These are phyloP conservation scores for Lucilia cuprina DNA, from an alignment of 1,140 invertebrate genomes.

Conservation along the genomic window DNA sequence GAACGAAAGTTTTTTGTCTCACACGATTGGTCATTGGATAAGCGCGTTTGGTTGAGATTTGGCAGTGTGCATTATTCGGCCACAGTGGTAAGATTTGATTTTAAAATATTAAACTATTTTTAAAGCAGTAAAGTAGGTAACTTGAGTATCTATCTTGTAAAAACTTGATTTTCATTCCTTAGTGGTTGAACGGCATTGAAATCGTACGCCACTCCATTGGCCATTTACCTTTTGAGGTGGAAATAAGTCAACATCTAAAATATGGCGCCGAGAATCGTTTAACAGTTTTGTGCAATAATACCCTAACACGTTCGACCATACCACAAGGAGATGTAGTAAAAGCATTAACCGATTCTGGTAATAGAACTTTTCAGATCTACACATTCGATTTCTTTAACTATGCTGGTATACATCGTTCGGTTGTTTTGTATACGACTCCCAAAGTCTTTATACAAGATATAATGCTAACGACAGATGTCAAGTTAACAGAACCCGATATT, in stretches of 20 bases:
- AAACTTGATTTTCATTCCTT: conserved; percentile 5
- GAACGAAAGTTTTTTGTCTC: conserved; percentile 81
- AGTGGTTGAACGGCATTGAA: conserved; percentile 89
- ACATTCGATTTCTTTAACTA: conserved; percentile 99
- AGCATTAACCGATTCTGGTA: conserved; percentile 68
- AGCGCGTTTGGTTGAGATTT: conserved; percentile 83
- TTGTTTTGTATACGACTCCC: conserved; percentile 88
- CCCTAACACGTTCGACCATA: conserved; percentile 77
- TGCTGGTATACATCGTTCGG: conserved; percentile 92
- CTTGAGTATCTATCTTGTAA: no score
- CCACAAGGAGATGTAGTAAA: conserved; percentile 78
- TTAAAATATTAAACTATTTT: no score
- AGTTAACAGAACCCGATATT: conserved; percentile 53
- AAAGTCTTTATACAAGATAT: conserved; percentile 82
- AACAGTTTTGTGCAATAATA: conserved; percentile 95
- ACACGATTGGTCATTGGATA: conserved; percentile 70
- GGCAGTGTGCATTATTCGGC: conserved; percentile 88
- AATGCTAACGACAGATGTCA: conserved; percentile 72
- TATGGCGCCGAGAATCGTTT: conserved; percentile 78
- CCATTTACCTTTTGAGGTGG: conserved; percentile 91
- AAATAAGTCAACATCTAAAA: conserved; percentile 74
- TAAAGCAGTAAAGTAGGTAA: no score
- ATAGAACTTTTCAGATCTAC: conserved; percentile 76
- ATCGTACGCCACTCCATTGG: conserved; percentile 87
- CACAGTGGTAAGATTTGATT: conserved; percentile 74